Conservation (phyloP, 2,888 invertebrate genomes). For the Lochmaea crataegi region DNA sequence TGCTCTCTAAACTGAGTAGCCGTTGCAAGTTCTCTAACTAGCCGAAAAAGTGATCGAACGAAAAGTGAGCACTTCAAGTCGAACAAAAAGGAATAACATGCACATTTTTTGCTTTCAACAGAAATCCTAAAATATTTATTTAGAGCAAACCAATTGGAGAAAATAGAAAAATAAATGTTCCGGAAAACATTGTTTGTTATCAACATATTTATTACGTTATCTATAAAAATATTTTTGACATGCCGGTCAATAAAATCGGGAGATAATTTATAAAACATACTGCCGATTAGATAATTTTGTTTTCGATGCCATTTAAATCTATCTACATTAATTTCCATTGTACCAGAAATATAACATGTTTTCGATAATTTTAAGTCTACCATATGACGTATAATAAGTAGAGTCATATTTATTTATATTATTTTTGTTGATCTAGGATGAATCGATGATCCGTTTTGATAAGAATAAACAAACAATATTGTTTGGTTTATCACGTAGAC, state of each 20-base stretch:
- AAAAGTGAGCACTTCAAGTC: too few species aligned
- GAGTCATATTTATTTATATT: not conserved
- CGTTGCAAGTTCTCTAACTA: too few species aligned
- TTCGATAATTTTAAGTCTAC: not conserved
- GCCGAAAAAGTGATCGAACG: too few species aligned
- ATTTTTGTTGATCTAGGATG: not conserved
- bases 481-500: not conserved
- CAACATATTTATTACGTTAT: not conserved
- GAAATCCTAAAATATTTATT: too few species aligned
- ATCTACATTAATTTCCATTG: not conserved
- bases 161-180: too few species aligned
- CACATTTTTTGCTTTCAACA: too few species aligned
- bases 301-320: not conserved
- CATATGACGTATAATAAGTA: not conserved
- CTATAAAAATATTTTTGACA: conserved; percentile 1
- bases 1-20: too few species aligned
- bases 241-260: not conserved
- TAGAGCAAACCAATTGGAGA: too few species aligned
- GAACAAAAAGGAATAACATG: too few species aligned
- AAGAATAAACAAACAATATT: not conserved
- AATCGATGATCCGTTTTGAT: not conserved
- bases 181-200: not conserved
- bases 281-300: not conserved
- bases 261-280: not conserved
- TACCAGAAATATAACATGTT: not conserved